phyloP scores from a whole-genome alignment of 2,888 invertebrate genomes.

The Melinopterus prodromus region DNA sequence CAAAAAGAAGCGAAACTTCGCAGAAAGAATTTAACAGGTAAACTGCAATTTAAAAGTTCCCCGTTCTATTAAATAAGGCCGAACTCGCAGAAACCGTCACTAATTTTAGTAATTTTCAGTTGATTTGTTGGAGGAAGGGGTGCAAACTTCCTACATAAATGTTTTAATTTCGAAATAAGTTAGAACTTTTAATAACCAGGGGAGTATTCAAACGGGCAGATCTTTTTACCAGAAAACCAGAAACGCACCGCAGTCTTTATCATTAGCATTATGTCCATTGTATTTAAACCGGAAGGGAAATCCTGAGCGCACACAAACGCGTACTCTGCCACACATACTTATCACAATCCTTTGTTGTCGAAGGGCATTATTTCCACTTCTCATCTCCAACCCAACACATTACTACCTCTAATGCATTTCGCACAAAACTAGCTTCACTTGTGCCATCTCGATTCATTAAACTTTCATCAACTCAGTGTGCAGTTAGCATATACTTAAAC shows the following conservation, averaged over 20 bases:
- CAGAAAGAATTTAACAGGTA: conserved; percentile 47
- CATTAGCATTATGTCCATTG: conserved; percentile 13
- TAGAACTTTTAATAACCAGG: conserved; percentile 14
- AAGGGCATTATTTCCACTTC: conserved; percentile 15
- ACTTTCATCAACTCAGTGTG: background rate
- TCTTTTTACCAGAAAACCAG: conserved; percentile 11
- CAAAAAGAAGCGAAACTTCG: conserved; percentile 34
- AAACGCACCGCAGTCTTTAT: conserved; percentile 5
- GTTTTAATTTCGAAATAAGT: conserved; percentile 36
- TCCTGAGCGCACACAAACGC: background rate
- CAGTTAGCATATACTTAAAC: background rate
- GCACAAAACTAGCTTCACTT: conserved; percentile 13
- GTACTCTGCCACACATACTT: conserved; percentile 13
- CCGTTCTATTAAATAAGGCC: conserved; percentile 38
- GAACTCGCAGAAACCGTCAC: conserved; percentile 27
- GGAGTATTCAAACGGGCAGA: conserved; percentile 6
- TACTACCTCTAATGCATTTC: conserved; percentile 12
- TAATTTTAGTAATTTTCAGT: conserved; percentile 42
- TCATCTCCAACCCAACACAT: conserved; percentile 14
- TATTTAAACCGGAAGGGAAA: conserved; percentile 13
- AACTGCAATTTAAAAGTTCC: conserved; percentile 52
- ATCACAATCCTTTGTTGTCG: conserved; percentile 22
- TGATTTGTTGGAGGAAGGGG: conserved; percentile 39
- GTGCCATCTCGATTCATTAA: background rate
- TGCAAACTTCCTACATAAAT: conserved; percentile 36